These are phyloP conservation scores for Quiscalus mexicanus DNA, from an alignment of 2,113 vertebrate species.

Conservation along the genomic window DNA sequence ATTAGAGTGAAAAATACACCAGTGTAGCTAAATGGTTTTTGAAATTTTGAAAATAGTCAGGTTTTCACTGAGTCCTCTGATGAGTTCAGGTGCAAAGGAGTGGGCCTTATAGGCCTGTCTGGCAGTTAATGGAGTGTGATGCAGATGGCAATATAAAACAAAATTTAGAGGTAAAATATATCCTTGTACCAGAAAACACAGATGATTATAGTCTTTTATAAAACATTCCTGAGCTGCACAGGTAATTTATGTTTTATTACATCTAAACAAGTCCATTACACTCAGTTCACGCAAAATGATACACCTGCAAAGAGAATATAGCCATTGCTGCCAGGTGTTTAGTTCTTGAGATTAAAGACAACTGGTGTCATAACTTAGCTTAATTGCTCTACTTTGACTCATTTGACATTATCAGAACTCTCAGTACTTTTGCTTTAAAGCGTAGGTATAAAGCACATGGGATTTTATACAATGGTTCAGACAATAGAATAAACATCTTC, in stretches of 20 bases:
- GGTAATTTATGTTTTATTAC: not conserved
- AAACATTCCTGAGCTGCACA: not conserved
- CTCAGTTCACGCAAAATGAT: not conserved
- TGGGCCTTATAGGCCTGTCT: not conserved
- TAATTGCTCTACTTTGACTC: constrained; percentile 12
- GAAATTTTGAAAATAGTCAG: not conserved
- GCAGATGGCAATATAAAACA: not conserved
- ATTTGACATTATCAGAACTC: constrained; percentile 3
- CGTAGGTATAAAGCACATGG: not conserved
- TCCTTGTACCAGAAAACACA: not conserved
- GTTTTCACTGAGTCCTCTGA: not conserved
- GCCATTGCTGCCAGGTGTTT: not conserved
- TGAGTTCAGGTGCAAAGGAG: not conserved
- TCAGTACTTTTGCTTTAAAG: not conserved
- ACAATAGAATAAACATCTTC: not conserved
- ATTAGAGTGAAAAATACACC: not conserved
- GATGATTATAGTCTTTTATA: not conserved
- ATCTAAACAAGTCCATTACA: not conserved
- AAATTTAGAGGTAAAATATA: not conserved
- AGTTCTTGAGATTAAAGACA: not conserved
- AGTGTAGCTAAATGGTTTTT: not conserved
- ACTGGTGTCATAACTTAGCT: not conserved
- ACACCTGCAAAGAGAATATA: not conserved
- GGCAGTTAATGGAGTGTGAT: not conserved
- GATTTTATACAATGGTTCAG: not conserved